Evolutionary conservation across 2,113 vertebrate species (phyloP).

Genomic region (Gymnorhina tibicen): DNA sequence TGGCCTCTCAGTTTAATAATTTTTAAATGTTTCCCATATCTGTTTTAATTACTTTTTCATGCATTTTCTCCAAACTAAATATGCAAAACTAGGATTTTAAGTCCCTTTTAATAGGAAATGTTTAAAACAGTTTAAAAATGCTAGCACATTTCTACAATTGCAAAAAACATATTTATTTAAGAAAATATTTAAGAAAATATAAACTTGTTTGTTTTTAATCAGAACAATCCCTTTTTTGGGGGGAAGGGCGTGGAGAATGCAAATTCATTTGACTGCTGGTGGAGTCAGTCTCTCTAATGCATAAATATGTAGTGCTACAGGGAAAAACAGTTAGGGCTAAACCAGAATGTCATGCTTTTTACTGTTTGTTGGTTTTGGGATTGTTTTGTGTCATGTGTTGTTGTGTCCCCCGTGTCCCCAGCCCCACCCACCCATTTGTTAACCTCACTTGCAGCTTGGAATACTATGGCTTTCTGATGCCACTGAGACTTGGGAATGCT

Average conservation of each 20-base stretch:
- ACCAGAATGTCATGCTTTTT: background rate
- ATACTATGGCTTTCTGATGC: background rate
- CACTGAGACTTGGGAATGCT: background rate
- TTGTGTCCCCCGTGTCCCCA: fast-evolving
- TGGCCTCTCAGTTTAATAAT: background rate
- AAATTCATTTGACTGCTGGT: background rate
- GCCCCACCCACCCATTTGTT: background rate
- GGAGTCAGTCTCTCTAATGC: background rate
- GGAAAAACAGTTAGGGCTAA: background rate
- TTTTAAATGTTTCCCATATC: background rate
- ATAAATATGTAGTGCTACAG: background rate
- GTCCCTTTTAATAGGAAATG: background rate
- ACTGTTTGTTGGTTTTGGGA: background rate
- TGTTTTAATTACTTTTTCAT: background rate
- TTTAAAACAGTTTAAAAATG: background rate
- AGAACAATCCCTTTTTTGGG: background rate
- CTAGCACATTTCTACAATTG: background rate
- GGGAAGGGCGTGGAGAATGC: background rate
- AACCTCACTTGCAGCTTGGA: background rate
- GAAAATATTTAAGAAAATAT: no score
- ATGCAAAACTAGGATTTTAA: background rate
- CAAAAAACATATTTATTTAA: background rate
- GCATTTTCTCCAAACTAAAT: background rate
- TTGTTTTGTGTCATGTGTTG: background rate
- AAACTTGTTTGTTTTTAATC: background rate